Evolutionary conservation across 1,140 invertebrate genomes (phyloP), one percentile per base, ranked within the genome.

Genomic region (Geopemphigus sp.): DNA sequence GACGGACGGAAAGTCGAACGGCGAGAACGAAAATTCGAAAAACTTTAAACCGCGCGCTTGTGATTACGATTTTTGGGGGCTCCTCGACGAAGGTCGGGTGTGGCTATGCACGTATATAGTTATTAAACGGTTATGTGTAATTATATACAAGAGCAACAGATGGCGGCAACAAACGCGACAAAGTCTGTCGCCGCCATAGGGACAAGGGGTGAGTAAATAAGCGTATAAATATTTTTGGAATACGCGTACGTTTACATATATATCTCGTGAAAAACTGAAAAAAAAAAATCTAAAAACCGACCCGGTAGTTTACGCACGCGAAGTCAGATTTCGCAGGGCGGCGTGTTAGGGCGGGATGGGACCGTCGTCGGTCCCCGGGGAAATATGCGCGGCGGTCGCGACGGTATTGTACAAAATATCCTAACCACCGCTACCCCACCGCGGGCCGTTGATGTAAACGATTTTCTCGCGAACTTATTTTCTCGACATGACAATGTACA

Each of bases 381-480:
- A 59, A 59, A 59, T 59, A 59, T 59, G 57, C 22, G 22, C 12
- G 57, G 12, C 57, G n/a, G n/a, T n/a, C 57, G 12, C 24, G 57
- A 26, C 11, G 57, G 12, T 15, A 59, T n/a, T n/a, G n/a, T 14
- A 59, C 57, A 57, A 57, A 24, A 59, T 59, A 22, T 12, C 57
- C 57, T 24, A 4, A 1, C 22, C n/a, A 0, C 12, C 1, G 57
- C 15, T 24, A 59, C 26, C 57, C 57, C 57, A 0, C 57, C 22
- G 5, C 14, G 57, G 57, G 56, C n/a, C n/a, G n/a, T n/a, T n/a
- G n/a, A 15, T n/a, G 22, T 59, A 59, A 59, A 14, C 57, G 57
- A 59, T 59, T 59, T 59, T 59, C 57, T 26, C 22, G 57, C 14
- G 11, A 59, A 26, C 57, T 59, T 59, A 59, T 59, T 59, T 59